Conservation (phyloP, 1,140 invertebrate genomes). For the Cotesia typhae region DNA sequence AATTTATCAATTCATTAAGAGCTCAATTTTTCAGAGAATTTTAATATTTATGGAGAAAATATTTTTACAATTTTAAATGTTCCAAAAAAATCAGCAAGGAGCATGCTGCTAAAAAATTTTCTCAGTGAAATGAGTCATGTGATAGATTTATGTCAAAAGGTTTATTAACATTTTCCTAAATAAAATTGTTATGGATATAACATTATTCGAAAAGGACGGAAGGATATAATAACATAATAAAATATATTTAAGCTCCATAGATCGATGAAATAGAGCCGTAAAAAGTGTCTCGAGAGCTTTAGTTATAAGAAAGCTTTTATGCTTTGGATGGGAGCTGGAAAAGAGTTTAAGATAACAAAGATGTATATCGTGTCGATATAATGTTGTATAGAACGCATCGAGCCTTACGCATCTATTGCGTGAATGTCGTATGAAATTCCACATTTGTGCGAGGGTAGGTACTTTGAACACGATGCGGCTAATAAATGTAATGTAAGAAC, state of each 20-base stretch:
- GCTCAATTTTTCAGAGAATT: no score
- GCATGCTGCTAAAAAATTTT: no score
- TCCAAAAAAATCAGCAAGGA: no score
- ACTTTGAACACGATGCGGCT: neutral
- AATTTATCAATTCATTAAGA: no score
- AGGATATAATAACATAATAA: constrained; percentile 2
- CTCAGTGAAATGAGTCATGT: no score
- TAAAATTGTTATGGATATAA: neutral
- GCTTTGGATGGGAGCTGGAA: neutral
- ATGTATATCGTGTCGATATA: no score
- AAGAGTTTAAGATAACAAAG: constrained; percentile 1
- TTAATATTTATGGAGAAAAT: no score
- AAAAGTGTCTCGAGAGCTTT: constrained; percentile 3
- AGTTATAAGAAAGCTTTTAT: no score
- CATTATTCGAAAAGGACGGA: neutral
- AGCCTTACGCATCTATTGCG: constrained; percentile 5
- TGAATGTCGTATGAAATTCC: neutral
- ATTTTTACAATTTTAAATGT: no score
- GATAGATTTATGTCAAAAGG: no score
- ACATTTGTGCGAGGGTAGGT: constrained; percentile 21
- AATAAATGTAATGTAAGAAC: neutral
- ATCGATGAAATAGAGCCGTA: constrained; percentile 7
- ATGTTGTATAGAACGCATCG: neutral
- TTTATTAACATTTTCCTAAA: no score
- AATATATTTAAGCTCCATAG: constrained; percentile 6